Percentiles rank a stretch among this genome's conserved stretches.
These are phyloP conservation scores for Sebastes oblongus DNA, from an alignment of 2,797 vertebrate species.

Conservation along the genomic window DNA sequence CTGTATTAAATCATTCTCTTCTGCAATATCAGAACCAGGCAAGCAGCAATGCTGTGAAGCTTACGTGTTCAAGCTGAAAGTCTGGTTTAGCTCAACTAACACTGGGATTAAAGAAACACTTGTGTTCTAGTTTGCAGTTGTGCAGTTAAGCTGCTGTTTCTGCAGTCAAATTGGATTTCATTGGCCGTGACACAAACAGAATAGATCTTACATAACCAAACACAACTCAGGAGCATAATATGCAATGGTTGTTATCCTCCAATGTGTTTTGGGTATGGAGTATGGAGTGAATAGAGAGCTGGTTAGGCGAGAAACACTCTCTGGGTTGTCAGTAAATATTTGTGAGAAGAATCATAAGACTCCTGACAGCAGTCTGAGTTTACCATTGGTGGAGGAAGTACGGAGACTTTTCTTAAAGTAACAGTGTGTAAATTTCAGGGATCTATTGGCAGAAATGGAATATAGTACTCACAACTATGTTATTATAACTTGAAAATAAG, in stretches of 20 bases:
- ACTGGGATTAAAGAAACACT: background rate
- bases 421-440: too few species aligned
- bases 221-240: background rate
- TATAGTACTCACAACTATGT: too few species aligned
- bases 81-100: background rate
- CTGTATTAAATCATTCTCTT: background rate
- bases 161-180: background rate
- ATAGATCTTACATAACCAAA: background rate
- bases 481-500: too few species aligned
- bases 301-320: background rate
- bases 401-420: background rate
- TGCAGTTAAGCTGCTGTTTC: background rate
- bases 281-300: background rate
- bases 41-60: background rate
- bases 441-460: too few species aligned
- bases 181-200: background rate
- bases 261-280: background rate
- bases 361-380: background rate
- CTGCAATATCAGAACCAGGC: background rate
- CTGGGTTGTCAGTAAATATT: background rate
- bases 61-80: too few species aligned
- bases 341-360: background rate
- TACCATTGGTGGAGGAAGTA: background rate
- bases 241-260: background rate
- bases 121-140: background rate